These are phyloP conservation scores for Gephyroberyx darwinii DNA, from an alignment of 2,797 vertebrate genomes.

Conservation along the genomic window DNA sequence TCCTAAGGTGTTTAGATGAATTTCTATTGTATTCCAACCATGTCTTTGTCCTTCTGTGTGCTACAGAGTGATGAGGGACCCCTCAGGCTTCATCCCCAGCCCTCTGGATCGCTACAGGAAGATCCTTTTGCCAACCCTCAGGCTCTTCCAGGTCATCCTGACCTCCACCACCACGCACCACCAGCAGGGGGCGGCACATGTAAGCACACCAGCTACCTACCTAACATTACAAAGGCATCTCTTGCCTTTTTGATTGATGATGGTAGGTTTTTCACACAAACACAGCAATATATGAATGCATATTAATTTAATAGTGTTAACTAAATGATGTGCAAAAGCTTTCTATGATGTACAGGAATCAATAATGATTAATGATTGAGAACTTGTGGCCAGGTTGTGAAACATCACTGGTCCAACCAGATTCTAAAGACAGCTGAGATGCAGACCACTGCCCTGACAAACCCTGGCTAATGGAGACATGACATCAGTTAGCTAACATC, in stretches of 20 bases:
- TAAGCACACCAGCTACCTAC: conserved; percentile 47
- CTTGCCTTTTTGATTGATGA: background rate
- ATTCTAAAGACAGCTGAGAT: too few relatives aligned
- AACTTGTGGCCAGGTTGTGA: too few relatives aligned
- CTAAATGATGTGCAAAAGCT: too few relatives aligned
- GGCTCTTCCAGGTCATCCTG: conserved; percentile 93
- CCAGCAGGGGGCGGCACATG: conserved; percentile 95
- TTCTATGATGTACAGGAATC: background rate
- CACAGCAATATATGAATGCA: too few relatives aligned
- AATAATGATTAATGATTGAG: background rate
- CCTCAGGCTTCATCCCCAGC: conserved; percentile 92
- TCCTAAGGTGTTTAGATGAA: background rate
- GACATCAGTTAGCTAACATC: too few relatives aligned
- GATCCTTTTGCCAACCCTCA: conserved; percentile 93
- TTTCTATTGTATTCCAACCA: background rate
- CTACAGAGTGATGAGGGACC: conserved; percentile 89
- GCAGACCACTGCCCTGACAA: too few relatives aligned
- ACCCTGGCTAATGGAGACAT: too few relatives aligned
- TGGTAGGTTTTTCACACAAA: background rate
- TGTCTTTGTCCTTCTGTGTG: background rate
- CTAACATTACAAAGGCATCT: background rate
- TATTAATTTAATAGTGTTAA: too few relatives aligned
- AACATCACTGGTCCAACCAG: too few relatives aligned
- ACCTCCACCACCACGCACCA: conserved; percentile 94
- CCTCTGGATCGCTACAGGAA: conserved; percentile 93